Conservation (phyloP, 1,140 invertebrate species). For the Goniozus legneri region DNA sequence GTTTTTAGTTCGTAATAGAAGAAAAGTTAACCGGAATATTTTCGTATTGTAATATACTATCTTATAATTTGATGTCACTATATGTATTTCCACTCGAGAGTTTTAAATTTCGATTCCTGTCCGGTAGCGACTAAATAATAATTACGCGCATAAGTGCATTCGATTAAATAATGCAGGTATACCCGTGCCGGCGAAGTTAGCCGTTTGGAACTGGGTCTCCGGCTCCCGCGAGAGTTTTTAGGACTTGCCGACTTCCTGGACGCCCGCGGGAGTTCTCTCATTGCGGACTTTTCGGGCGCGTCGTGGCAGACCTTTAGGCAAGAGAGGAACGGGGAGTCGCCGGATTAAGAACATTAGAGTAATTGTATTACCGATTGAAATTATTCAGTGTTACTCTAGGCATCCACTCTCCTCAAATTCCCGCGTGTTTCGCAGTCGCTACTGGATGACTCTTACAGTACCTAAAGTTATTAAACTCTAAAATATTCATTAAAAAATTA, state of each 20-base stretch:
- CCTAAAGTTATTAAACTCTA: too few relatives aligned
- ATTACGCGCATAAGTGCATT: conserved; percentile 11
- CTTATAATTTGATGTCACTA: not conserved
- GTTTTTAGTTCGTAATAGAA: not conserved
- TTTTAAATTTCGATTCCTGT: not conserved
- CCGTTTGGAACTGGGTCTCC: conserved; percentile 5
- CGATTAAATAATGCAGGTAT: conserved; percentile 23
- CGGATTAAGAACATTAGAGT: too few relatives aligned
- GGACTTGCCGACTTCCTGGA: conserved; percentile 12
- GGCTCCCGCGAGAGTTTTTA: conserved; percentile 14
- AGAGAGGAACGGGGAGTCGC: too few relatives aligned
- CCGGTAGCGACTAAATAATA: not conserved
- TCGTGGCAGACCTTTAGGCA: not conserved
- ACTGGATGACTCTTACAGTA: too few relatives aligned
- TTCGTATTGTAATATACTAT: not conserved
- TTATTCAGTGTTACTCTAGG: conserved; percentile 19
- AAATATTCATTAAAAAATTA: too few relatives aligned
- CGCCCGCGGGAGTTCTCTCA: conserved; percentile 5
- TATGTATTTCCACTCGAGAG: not conserved
- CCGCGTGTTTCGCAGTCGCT: conserved; percentile 24
- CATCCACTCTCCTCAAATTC: conserved; percentile 14
- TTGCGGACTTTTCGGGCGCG: not conserved
- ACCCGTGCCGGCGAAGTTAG: conserved; percentile 18
- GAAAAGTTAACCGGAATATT: not conserved
- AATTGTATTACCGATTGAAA: conserved; percentile 1